Base-by-base conservation (phyloP, 1,140 invertebrate species). In the Antheraea pernyi region DNA sequence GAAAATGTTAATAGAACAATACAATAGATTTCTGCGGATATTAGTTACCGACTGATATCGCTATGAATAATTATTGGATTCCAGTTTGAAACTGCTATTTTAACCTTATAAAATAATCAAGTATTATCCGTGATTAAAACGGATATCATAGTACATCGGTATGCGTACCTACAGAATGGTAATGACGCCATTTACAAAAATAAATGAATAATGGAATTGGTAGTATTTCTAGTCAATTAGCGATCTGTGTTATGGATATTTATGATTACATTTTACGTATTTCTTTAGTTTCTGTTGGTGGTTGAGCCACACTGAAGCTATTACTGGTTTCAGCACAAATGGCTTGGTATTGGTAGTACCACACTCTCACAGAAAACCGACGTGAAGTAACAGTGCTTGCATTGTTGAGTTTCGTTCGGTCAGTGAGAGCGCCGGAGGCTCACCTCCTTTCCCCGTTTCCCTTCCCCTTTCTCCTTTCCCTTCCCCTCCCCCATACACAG, bases 61-160 rank as follows among this genome's bases (percentile, higher is more conserved):
- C 22, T 46, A 59, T 72, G 69, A 78, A 76, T 77, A 80, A 80
- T 81, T 82, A 83, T 79, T 73, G 71, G n/a, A 81, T 79, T 76
- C 79, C 61, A 77, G 59, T 80, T 76, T 77, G 70, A 67, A 68
- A 73, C 66, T 76, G 75, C 73, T 73, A 72, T 68, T 66, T 70
- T 79, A 63, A 80, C 77, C 78, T 83, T 77, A 79, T 59, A 65
- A 65, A 18, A 36, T 46, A 19, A 65, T 65, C 64, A 19, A 53
- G 19, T 11, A 37, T 42, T 19, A 36, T 53, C 22, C 64, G 64
- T 65, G 64, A 65, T 65, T 48, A 48, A 65, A 19, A n/a, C 59
- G 30, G 61, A 63, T 63, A 63, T 30, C 19, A 30, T 63, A 13
- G 46, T 16, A 53, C 46, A n/a, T 1, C 9, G 59, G 59, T 22